phyloP scores from a whole-genome alignment of 2,888 invertebrate genomes.

The Drosophila rellima region DNA sequence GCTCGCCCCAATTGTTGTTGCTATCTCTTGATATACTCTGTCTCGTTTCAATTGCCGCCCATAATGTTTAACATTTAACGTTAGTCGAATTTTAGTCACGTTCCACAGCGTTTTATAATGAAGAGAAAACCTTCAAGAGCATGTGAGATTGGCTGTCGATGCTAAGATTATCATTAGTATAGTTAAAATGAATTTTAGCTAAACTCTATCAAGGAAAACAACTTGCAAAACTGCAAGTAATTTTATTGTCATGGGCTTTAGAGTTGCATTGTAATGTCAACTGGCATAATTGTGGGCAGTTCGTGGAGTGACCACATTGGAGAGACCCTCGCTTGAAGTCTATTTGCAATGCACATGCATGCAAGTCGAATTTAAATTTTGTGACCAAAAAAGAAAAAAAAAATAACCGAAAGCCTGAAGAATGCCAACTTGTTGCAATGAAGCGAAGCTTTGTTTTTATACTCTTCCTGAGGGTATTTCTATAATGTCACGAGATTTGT shows the following conservation, averaged over 20 bases:
- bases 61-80: neutral
- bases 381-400: slow-evolving; percentile 6
- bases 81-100: neutral
- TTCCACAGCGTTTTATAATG: neutral
- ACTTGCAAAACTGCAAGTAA: slow-evolving; percentile 22
- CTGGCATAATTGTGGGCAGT: slow-evolving; percentile 42
- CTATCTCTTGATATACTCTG: neutral
- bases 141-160: neutral
- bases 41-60: neutral
- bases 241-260: neutral
- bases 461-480: neutral
- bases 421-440: slow-evolving; percentile 56
- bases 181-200: slow-evolving; percentile 2
- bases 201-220: slow-evolving; percentile 18
- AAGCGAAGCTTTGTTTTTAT: slow-evolving; percentile 39
- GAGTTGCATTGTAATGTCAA: slow-evolving; percentile 41
- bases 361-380: slow-evolving; percentile 19
- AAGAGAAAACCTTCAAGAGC: neutral
- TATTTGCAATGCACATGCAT: slow-evolving; percentile 27
- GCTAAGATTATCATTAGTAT: slow-evolving; percentile 16
- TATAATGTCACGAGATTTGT: neutral
- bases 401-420: slow-evolving; percentile 20
- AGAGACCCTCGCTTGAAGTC: slow-evolving; percentile 26
- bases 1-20: neutral
- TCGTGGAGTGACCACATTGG: slow-evolving; percentile 25